Conservation (phyloP, 2,113 vertebrate species). For the Sylvilagus bachmani region DNA sequence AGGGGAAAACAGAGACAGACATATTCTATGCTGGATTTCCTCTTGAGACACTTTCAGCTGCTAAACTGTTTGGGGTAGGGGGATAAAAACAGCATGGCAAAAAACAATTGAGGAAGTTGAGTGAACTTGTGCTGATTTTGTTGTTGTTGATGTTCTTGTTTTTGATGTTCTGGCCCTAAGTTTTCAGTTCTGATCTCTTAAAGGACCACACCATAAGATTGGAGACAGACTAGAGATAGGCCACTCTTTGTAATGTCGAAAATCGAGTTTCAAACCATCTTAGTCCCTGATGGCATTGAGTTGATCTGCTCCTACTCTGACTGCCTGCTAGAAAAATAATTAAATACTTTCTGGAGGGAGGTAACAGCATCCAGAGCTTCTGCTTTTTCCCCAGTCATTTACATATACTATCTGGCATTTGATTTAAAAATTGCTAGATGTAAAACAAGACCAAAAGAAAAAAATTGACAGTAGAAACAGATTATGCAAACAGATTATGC, state of each 20-base stretch:
- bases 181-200: not conserved
- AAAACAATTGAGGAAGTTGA: not conserved
- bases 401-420: not conserved
- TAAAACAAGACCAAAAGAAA: not conserved
- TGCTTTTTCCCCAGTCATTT: not conserved
- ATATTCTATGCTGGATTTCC: not conserved
- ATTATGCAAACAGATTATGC: not conserved
- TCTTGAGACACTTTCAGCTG: not conserved
- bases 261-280: not conserved
- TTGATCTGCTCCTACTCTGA: not conserved
- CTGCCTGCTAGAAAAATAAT: not conserved
- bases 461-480: not conserved
- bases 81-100: not conserved
- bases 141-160: not conserved
- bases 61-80: not conserved
- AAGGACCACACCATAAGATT: not conserved
- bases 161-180: not conserved
- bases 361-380: not conserved
- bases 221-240: not conserved
- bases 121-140: not conserved
- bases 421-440: not conserved
- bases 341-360: slow-evolving; percentile 9
- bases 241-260: not conserved
- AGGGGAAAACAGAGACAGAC: not conserved
- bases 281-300: not conserved